Evolutionary conservation across 2,113 vertebrate species (phyloP).

Genomic region (Brachyhypopomus occidentalis): DNA sequence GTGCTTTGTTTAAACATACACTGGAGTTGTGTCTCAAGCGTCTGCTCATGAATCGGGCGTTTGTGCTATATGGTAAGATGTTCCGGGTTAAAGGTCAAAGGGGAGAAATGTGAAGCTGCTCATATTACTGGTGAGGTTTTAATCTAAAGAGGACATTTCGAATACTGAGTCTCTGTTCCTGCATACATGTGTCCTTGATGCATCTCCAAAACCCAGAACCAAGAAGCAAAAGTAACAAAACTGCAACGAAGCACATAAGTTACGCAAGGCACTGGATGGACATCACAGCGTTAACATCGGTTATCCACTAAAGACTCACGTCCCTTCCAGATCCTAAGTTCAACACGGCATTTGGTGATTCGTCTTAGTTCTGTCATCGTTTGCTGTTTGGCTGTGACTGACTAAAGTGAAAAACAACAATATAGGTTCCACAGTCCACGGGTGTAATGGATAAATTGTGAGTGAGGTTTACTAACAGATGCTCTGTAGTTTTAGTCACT

Average conservation of each 20-base stretch:
- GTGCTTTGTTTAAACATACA: conserved; percentile 29
- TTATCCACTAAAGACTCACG: conserved; percentile 10
- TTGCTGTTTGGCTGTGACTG: neutral
- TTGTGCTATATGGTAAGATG: conserved; percentile 22
- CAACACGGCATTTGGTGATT: neutral
- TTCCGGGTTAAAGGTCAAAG: conserved; percentile 29
- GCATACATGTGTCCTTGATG: conserved; percentile 22
- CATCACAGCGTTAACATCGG: neutral
- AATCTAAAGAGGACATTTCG: neutral
- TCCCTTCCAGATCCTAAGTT: conserved; percentile 9
- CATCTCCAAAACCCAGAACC: neutral
- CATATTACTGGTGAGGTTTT: neutral
- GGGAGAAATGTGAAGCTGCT: neutral
- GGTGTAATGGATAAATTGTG: too few relatives aligned
- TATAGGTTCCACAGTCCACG: too few relatives aligned
- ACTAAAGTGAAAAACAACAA: neutral
- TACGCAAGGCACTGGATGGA: neutral
- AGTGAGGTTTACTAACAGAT: neutral
- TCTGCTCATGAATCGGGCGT: conserved; percentile 26
- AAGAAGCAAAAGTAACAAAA: neutral
- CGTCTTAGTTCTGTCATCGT: too few relatives aligned
- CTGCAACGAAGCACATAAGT: neutral
- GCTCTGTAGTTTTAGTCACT: conserved; percentile 1
- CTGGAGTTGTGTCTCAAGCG: neutral
- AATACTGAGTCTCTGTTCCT: neutral